Conservation (phyloP, 30 jellyfish, hydroid and myxozoan species). For the Pelagia noctiluca region DNA sequence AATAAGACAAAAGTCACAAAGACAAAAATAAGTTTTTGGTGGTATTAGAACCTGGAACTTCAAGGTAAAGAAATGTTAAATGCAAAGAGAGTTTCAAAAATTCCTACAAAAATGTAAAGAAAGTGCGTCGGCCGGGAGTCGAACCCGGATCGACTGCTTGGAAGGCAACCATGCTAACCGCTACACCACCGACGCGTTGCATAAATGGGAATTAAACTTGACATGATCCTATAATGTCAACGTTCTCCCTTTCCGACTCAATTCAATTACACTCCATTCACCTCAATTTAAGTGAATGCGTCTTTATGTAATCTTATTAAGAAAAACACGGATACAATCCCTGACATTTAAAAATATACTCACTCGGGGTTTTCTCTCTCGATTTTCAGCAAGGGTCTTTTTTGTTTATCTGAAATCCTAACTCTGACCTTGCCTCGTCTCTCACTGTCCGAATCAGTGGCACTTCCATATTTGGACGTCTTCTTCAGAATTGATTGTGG, state of each 20-base stretch:
- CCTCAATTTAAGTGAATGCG: background rate
- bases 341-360: background rate
- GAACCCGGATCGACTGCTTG: slow-evolving; percentile 91
- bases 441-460: slow-evolving; percentile 77
- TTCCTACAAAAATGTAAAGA: background rate
- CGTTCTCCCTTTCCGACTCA: too few species aligned
- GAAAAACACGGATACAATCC: background rate
- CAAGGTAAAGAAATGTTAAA: too few species aligned
- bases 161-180: slow-evolving; percentile 91
- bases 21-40: too few species aligned
- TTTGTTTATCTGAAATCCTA: slow-evolving; percentile 70
- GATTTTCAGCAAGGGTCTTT: slow-evolving; percentile 65
- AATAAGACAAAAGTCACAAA: too few species aligned
- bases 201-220: background rate
- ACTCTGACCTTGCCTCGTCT: slow-evolving; percentile 75
- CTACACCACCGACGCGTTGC: slow-evolving; percentile 84
- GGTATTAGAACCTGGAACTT: too few species aligned
- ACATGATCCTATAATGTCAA: too few species aligned
- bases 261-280: too few species aligned
- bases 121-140: slow-evolving; percentile 91
- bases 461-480: slow-evolving; percentile 83
- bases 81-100: background rate
- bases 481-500: slow-evolving; percentile 86
- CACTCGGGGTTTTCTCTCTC: slow-evolving; percentile 72
- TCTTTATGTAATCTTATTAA: background rate